Conservation (phyloP, 2,888 invertebrate genomes). For the Chaetogeoica ovagalla region DNA sequence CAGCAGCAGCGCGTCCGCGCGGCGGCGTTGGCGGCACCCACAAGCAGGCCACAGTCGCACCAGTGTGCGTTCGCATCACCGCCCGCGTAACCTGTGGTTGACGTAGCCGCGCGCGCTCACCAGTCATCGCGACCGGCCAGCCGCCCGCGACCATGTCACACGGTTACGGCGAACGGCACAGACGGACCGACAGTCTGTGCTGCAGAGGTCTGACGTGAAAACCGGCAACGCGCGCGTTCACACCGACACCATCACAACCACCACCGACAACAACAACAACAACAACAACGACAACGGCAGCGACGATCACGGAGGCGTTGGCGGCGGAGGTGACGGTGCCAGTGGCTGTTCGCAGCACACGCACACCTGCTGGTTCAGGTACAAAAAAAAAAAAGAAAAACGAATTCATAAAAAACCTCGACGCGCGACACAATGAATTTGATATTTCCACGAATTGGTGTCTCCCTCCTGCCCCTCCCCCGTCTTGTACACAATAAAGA, state of each 20-base stretch:
- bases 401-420: too few relatives aligned
- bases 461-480: too few relatives aligned
- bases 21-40: conserved; percentile 30
- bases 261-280: neutral
- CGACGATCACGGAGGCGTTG: neutral
- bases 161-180: conserved; percentile 19
- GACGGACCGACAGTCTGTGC: conserved; percentile 44
- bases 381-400: neutral
- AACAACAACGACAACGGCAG: neutral
- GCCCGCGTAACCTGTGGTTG: conserved; percentile 5
- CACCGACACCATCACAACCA: neutral
- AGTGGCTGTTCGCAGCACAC: neutral
- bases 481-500: too few relatives aligned
- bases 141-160: conserved; percentile 30
- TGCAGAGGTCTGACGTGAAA: conserved; percentile 48
- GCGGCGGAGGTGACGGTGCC: neutral
- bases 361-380: conserved; percentile 15
- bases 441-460: too few relatives aligned
- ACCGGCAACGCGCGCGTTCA: neutral
- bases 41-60: conserved; percentile 30
- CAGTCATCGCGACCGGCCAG: conserved; percentile 24
- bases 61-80: conserved; percentile 32
- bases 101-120: neutral
- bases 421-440: too few relatives aligned
- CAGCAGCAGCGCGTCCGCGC: conserved; percentile 13